Evolutionary conservation across 2,888 invertebrate genomes (phyloP).

Genomic region (Herminia tarsipennalis): DNA sequence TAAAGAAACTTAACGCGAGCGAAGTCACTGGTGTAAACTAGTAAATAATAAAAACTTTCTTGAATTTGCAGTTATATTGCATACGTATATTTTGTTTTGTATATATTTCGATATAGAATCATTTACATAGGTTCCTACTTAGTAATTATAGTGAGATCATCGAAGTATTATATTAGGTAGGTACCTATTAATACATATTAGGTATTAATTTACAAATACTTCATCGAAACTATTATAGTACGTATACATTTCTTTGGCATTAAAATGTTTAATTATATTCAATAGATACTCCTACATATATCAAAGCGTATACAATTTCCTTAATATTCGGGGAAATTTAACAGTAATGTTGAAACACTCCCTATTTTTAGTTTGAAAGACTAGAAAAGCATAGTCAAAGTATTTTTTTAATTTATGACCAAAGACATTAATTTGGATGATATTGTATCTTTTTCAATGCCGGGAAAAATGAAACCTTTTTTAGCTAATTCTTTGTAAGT

Average conservation of each 20-base stretch:
- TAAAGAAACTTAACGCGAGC: too few species aligned
- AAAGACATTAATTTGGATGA: conserved; percentile 78
- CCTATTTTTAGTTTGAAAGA: not conserved
- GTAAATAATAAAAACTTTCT: too few species aligned
- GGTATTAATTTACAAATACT: too few species aligned
- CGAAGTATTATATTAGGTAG: too few species aligned
- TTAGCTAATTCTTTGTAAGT: conserved; percentile 76
- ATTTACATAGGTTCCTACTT: too few species aligned
- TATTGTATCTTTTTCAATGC: conserved; percentile 69
- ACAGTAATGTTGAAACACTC: not conserved
- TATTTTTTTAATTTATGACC: conserved; percentile 42
- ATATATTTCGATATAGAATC: too few species aligned
- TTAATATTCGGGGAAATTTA: not conserved
- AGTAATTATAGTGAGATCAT: too few species aligned
- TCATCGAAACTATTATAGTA: too few species aligned
- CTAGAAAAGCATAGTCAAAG: not conserved
- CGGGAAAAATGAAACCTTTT: conserved; percentile 71
- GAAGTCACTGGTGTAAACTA: too few species aligned
- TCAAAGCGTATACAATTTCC: not conserved
- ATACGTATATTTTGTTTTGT: too few species aligned
- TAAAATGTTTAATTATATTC: not conserved
- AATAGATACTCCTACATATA: not conserved
- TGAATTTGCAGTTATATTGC: too few species aligned
- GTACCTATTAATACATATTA: too few species aligned
- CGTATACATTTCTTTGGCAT: not conserved